phyloP scores from a whole-genome alignment of 2,888 invertebrate species.

The Polydrusus tereticollis region DNA sequence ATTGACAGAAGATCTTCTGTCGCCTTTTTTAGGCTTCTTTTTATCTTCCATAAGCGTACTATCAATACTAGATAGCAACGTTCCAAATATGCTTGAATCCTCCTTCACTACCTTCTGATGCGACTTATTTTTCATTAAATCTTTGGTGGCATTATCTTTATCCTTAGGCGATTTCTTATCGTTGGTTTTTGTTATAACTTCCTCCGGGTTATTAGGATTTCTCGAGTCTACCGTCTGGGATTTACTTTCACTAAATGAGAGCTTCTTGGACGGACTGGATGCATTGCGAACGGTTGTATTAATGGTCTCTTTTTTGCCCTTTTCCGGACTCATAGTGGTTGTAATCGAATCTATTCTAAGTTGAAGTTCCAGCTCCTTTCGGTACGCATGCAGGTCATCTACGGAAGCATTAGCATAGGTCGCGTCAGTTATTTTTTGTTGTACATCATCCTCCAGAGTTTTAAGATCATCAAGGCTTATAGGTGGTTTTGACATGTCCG shows the following conservation, averaged over 20 bases:
- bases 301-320: conserved; percentile 12
- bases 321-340: conserved; percentile 17
- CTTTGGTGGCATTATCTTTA: conserved; percentile 18
- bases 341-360: conserved; percentile 57
- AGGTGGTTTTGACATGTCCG: conserved; percentile 63
- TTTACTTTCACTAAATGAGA: conserved; percentile 5
- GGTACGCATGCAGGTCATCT: conserved; percentile 68
- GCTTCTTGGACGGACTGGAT: conserved; percentile 41
- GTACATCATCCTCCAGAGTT: conserved; percentile 57
- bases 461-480: conserved; percentile 63
- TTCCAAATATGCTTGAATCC: conserved; percentile 55
- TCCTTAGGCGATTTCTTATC: conserved; percentile 28
- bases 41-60: conserved; percentile 53
- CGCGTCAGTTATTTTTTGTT: conserved; percentile 52
- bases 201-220: conserved; percentile 18
- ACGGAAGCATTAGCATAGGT: conserved; percentile 66
- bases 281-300: conserved; percentile 53
- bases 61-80: conserved; percentile 56
- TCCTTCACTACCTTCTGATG: conserved; percentile 54
- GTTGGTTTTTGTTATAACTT: conserved; percentile 27
- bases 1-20: conserved; percentile 36
- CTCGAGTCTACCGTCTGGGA: background rate
- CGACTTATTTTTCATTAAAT: conserved; percentile 1
- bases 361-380: conserved; percentile 69
- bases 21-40: conserved; percentile 50